Conservation (phyloP, 1,140 invertebrate species). For the Drosophila persimilis region DNA sequence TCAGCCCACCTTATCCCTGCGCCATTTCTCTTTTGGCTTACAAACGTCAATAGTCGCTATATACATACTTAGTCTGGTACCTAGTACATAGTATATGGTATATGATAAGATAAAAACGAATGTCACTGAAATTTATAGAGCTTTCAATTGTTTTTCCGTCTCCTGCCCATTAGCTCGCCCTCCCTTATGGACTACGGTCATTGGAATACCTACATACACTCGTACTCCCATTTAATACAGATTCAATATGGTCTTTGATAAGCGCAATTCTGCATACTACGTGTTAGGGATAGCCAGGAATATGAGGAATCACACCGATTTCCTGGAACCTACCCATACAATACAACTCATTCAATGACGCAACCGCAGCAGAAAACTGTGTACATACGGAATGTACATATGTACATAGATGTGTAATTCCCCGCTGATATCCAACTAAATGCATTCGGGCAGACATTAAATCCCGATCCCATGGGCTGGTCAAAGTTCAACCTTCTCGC, state of each 20-base stretch:
- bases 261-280: slow-evolving; percentile 5
- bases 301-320: slow-evolving; percentile 13
- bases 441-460: not conserved
- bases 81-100: slow-evolving; percentile 16
- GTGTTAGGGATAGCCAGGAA: not conserved
- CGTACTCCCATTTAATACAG: not conserved
- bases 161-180: not conserved
- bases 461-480: not conserved
- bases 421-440: slow-evolving; percentile 3
- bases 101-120: slow-evolving; percentile 59
- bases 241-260: slow-evolving; percentile 17
- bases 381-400: too few relatives aligned
- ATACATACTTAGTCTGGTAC: slow-evolving; percentile 6
- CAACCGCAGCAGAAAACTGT: slow-evolving; percentile 1
- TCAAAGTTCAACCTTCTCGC: slow-evolving; percentile 29
- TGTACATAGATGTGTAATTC: too few relatives aligned
- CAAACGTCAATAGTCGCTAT: slow-evolving; percentile 59
- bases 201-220: slow-evolving; percentile 7
- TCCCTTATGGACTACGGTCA: not conserved
- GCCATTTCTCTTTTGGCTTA: slow-evolving; percentile 60
- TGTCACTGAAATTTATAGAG: slow-evolving; percentile 44
- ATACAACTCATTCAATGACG: slow-evolving; percentile 14
- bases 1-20: slow-evolving; percentile 40
- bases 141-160: slow-evolving; percentile 40
- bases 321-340: not conserved